Evolutionary conservation across 2,797 vertebrate genomes (phyloP).

Genomic region (Molossus alvarezi): DNA sequence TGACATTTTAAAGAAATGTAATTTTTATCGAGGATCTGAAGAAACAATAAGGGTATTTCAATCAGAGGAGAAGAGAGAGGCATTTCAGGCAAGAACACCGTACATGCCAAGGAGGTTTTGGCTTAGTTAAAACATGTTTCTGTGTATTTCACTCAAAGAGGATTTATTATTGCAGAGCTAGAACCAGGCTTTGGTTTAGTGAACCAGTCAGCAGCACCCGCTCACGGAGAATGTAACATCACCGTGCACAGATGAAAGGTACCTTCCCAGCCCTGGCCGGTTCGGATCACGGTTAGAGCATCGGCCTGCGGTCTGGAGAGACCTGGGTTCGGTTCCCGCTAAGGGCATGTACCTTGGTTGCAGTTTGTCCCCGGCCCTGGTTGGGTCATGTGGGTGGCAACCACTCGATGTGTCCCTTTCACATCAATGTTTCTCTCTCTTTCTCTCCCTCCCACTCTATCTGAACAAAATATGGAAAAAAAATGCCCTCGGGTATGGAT

Average conservation of each 20-base stretch:
- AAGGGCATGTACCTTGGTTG: no score
- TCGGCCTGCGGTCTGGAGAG: no score
- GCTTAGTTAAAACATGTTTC: neutral
- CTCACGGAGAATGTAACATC: neutral
- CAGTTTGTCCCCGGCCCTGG: no score
- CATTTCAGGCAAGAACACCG: neutral
- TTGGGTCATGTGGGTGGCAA: no score
- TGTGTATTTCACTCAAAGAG: neutral
- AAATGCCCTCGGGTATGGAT: no score
- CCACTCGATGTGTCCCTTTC: no score
- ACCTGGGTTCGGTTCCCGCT: no score
- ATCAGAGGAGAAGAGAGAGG: neutral
- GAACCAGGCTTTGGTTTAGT: neutral
- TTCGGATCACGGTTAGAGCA: no score
- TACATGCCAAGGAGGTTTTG: neutral
- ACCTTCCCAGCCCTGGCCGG: neutral
- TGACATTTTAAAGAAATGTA: neutral
- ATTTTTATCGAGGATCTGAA: conserved; percentile 33
- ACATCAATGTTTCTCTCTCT: no score
- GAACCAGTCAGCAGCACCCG: neutral
- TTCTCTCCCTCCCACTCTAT: no score
- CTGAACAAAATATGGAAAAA: no score
- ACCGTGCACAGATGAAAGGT: neutral
- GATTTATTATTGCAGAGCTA: neutral
- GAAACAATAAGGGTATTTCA: neutral